These are phyloP conservation scores for Tachysurus fulvidraco DNA, from an alignment of 2,113 vertebrate species.

Conservation along the genomic window DNA sequence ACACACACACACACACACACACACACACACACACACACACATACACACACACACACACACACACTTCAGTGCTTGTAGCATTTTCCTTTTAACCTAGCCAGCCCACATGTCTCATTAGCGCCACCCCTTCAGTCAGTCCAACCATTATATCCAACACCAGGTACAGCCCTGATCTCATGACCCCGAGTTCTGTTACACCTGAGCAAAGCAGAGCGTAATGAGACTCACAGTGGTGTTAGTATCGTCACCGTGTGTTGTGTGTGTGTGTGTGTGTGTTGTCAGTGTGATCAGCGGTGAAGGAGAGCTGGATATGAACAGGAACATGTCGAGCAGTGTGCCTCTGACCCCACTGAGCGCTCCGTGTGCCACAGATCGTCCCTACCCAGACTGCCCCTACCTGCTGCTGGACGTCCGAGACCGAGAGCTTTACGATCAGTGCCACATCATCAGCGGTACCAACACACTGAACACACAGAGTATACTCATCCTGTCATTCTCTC, in stretches of 20 bases:
- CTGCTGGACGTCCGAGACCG: conserved; percentile 88
- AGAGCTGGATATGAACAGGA: conserved; percentile 83
- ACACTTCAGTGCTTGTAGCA: background rate
- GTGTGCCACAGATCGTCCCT: conserved; percentile 69
- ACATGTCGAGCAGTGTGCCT: conserved; percentile 52
- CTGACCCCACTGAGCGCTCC: conserved; percentile 23
- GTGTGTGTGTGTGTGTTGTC: conserved; percentile 27
- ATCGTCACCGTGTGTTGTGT: conserved; percentile 4
- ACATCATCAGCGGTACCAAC: conserved; percentile 85
- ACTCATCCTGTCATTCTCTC: background rate
- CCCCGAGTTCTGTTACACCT: conserved; percentile 24
- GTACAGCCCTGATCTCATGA: conserved; percentile 19
- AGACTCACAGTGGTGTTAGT: conserved; percentile 35
- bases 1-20: background rate
- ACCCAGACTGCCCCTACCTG: conserved; percentile 91
- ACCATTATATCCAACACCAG: background rate
- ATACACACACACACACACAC: background rate
- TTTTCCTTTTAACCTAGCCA: too few relatives aligned
- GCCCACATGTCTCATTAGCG: too few relatives aligned
- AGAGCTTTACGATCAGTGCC: conserved; percentile 85
- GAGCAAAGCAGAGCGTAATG: conserved; percentile 53
- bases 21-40: background rate
- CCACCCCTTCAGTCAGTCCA: background rate
- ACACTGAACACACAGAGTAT: background rate
- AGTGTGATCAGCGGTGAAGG: conserved; percentile 93